These are phyloP conservation scores for Megaceryle alcyon DNA, from an alignment of 2,797 vertebrate genomes.

Conservation along the genomic window DNA sequence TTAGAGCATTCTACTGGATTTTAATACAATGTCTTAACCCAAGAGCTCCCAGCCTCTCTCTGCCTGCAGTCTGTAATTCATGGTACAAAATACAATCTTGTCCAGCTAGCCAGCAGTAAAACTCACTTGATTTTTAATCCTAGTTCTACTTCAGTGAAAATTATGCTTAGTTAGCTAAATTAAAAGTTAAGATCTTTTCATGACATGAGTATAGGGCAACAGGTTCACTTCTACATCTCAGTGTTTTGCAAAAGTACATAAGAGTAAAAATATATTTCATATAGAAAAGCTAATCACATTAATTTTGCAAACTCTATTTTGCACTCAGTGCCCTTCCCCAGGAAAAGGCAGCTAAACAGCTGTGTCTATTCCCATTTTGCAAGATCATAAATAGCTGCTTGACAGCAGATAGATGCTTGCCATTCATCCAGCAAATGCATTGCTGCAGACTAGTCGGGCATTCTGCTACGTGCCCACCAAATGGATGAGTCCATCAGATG, in stretches of 20 bases:
- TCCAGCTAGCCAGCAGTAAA: background rate
- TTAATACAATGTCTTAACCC: background rate
- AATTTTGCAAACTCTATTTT: background rate
- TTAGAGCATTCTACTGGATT: background rate
- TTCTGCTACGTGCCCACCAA: background rate
- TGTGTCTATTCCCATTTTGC: background rate
- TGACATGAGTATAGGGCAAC: background rate
- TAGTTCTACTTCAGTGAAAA: background rate
- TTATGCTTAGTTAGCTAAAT: background rate
- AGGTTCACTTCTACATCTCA: background rate
- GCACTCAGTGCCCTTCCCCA: background rate
- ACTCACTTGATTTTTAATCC: background rate
- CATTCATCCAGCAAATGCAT: background rate
- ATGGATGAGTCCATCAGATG: background rate
- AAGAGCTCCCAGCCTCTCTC: background rate
- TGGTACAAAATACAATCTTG: background rate
- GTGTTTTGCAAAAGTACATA: background rate
- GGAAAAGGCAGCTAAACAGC: background rate
- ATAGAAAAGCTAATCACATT: background rate
- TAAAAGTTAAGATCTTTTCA: background rate
- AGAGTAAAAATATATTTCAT: background rate
- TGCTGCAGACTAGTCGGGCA: background rate
- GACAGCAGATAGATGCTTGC: background rate
- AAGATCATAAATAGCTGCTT: background rate
- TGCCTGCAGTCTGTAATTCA: background rate